phyloP scores from a whole-genome alignment of 2,113 vertebrate species.

The Mesembrinibis cayennensis region DNA sequence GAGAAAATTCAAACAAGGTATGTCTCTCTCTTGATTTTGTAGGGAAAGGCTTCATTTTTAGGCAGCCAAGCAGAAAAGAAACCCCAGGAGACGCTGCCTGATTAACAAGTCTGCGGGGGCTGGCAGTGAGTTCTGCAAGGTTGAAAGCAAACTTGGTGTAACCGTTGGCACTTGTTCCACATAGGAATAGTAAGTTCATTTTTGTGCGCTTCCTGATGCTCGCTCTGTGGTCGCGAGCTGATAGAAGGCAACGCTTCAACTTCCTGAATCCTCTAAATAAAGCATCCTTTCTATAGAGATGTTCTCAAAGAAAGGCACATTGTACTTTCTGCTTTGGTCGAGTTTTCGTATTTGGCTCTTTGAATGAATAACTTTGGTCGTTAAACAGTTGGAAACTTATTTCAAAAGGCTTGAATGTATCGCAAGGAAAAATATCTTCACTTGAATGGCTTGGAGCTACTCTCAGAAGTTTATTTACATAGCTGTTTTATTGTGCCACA shows the following conservation, averaged over 20 bases:
- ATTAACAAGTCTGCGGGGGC: neutral
- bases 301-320: constrained; percentile 9
- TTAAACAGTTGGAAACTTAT: constrained; percentile 21
- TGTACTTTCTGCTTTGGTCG: constrained; percentile 24
- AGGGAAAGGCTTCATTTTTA: neutral
- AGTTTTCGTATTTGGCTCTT: neutral
- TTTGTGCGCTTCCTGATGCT: constrained; percentile 52
- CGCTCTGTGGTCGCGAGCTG: constrained; percentile 18
- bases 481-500: neutral
- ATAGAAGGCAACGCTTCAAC: constrained; percentile 33
- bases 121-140: neutral
- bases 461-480: constrained; percentile 40
- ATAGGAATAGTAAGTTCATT: constrained; percentile 47
- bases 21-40: neutral
- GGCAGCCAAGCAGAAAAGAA: neutral
- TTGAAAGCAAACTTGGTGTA: constrained; percentile 21
- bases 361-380: neutral
- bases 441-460: constrained; percentile 11
- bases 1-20: neutral
- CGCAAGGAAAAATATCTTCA: neutral
- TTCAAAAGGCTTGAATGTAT: neutral
- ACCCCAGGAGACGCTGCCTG: neutral
- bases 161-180: constrained; percentile 28
- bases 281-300: constrained; percentile 26
- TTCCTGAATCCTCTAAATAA: constrained; percentile 59